Conservation (phyloP, 2,797 vertebrate genomes). For the Falco columbarius region DNA sequence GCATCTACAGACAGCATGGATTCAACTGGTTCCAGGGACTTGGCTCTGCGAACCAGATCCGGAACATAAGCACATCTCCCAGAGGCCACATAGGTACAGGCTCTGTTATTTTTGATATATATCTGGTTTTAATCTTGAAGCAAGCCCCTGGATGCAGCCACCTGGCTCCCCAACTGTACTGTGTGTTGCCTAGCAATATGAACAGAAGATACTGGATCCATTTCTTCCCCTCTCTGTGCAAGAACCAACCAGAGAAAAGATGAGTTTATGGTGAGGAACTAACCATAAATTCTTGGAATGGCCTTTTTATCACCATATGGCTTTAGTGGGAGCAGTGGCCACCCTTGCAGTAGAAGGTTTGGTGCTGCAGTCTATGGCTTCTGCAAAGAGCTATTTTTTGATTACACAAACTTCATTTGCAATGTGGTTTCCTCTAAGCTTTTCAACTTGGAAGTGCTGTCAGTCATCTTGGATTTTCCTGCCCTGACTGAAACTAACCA, state of each 20-base stretch:
- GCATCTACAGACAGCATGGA: background rate
- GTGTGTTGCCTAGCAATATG: background rate
- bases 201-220: background rate
- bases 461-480: background rate
- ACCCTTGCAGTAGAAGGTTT: background rate
- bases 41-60: slow-evolving; percentile 23
- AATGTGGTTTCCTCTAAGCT: background rate
- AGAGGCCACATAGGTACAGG: slow-evolving; percentile 23
- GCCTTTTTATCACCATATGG: background rate
- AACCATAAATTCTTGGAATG: background rate
- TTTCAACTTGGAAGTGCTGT: background rate
- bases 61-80: background rate
- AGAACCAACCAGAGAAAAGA: background rate
- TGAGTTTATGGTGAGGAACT: background rate
- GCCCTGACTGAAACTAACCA: background rate
- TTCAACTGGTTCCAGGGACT: slow-evolving; percentile 22
- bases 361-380: background rate
- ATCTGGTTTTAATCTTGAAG: slow-evolving; percentile 56
- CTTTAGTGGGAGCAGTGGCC: background rate
- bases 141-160: slow-evolving; percentile 7
- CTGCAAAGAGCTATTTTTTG: background rate
- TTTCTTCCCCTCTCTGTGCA: background rate
- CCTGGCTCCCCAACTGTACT: background rate
- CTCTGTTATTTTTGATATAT: slow-evolving; percentile 26
- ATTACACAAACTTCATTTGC: background rate